Evolutionary conservation across 2,113 vertebrate genomes (phyloP).

Genomic region (Perca flavescens): DNA sequence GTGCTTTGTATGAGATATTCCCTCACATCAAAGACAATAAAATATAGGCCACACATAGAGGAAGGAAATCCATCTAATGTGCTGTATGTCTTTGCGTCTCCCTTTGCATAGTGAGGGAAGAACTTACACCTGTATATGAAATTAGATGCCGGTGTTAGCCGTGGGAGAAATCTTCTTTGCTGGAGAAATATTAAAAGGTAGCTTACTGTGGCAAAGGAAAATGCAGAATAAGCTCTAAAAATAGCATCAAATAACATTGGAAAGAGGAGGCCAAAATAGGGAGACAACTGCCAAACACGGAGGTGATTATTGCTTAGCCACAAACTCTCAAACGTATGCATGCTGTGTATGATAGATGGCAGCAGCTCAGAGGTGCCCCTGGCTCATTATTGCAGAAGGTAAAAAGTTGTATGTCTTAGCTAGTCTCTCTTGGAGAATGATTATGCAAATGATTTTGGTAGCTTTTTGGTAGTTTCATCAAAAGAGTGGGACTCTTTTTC

Average conservation of each 20-base stretch:
- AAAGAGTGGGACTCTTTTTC: not conserved
- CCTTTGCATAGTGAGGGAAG: not conserved
- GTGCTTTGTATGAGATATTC: not conserved
- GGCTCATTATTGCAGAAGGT: slow-evolving; percentile 28
- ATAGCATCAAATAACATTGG: slow-evolving; percentile 62
- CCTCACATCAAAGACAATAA: slow-evolving; percentile 23
- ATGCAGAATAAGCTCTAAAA: slow-evolving; percentile 51
- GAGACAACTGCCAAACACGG: slow-evolving; percentile 43
- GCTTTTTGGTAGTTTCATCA: slow-evolving; percentile 18
- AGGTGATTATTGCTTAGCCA: slow-evolving; percentile 54
- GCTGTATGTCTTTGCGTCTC: not conserved
- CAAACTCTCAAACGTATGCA: slow-evolving; percentile 28
- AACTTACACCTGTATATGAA: not conserved
- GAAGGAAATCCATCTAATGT: not conserved
- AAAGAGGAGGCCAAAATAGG: slow-evolving; percentile 29
- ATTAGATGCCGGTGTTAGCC: not conserved
- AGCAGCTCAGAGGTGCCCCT: slow-evolving; percentile 42
- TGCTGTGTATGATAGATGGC: slow-evolving; percentile 27
- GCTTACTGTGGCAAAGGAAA: slow-evolving; percentile 18
- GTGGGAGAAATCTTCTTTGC: slow-evolving; percentile 27
- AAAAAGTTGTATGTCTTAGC: slow-evolving; percentile 10
- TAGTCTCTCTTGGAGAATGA: not conserved
- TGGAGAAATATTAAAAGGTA: slow-evolving; percentile 17
- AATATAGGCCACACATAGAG: slow-evolving; percentile 4
- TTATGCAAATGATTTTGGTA: slow-evolving; percentile 1